Evolutionary conservation across 2,797 vertebrate species (phyloP).

Genomic region (Mareca penelope): DNA sequence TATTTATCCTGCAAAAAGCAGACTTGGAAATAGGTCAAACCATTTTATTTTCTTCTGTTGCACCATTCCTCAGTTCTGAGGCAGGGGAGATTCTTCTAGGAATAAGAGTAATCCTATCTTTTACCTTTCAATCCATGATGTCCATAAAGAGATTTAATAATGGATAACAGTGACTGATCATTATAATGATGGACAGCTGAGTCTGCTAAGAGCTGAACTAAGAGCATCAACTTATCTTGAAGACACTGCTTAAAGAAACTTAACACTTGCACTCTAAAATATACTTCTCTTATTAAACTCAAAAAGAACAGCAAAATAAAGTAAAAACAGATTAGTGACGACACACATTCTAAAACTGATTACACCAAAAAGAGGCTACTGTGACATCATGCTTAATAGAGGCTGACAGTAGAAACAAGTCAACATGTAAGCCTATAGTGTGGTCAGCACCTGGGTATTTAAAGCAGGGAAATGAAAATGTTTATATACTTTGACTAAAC

Average conservation of each 20-base stretch:
- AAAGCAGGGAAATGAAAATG: neutral
- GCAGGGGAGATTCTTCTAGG: neutral
- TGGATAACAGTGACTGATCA: neutral
- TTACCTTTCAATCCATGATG: neutral
- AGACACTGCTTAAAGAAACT: neutral
- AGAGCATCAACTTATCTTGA: neutral
- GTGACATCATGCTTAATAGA: neutral
- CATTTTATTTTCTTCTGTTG: neutral
- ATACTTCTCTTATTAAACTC: fast-evolving
- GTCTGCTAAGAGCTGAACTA: neutral
- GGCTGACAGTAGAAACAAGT: neutral
- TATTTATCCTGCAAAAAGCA: neutral
- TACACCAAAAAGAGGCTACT: neutral
- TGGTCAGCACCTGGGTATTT: neutral
- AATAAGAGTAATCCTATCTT: neutral
- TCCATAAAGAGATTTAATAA: neutral
- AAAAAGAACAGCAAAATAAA: neutral
- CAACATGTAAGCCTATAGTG: fast-evolving
- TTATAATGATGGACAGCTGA: neutral
- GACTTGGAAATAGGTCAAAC: neutral
- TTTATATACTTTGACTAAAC: neutral
- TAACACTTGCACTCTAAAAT: neutral
- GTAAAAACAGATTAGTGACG: neutral
- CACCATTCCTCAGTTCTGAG: neutral
- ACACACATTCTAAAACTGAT: neutral